Percentiles rank a stretch among this genome's conserved stretches.
Conservation (phyloP, 2,888 invertebrate genomes). For the Andricus quercusramuli region DNA sequence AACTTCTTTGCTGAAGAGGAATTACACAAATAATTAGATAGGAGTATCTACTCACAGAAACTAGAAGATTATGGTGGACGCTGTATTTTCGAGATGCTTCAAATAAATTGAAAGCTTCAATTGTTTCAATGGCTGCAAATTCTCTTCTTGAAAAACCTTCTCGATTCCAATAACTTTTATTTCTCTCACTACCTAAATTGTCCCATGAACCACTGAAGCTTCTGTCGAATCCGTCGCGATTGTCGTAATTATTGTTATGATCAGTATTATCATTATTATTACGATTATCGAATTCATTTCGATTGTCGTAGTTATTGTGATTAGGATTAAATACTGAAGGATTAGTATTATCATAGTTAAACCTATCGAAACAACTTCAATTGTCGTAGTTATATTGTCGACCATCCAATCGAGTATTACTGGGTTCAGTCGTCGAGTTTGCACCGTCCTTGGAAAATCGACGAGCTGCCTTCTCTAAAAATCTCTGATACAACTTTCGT, state of each 20-base stretch:
- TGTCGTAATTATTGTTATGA: constrained; percentile 40
- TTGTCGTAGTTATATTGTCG: constrained; percentile 29
- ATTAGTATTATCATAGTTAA: constrained; percentile 43
- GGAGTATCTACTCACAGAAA: constrained; percentile 83
- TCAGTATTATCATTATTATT: constrained; percentile 42
- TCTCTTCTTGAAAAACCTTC: constrained; percentile 42
- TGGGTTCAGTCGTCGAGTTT: constrained; percentile 55
- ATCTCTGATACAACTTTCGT: constrained; percentile 83
- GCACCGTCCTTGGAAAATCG: constrained; percentile 7
- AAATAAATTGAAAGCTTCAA: constrained; percentile 87
- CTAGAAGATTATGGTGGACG: constrained; percentile 86
- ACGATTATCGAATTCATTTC: constrained; percentile 45
- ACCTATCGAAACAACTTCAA: constrained; percentile 34
- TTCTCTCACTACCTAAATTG: constrained; percentile 44
- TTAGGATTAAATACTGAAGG: constrained; percentile 19
- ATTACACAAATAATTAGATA: background rate
- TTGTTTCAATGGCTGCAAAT: constrained; percentile 74
- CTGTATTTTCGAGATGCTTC: constrained; percentile 86
- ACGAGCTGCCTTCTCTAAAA: constrained; percentile 82
- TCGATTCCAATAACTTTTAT: constrained; percentile 50
- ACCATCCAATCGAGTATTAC: constrained; percentile 59
- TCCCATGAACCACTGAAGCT: constrained; percentile 53
- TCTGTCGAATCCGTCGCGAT: constrained; percentile 46
- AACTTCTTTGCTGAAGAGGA: background rate
- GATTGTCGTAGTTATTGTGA: constrained; percentile 46